A percentile compares a stretch with the other conserved stretches of the same genome.
These are phyloP conservation scores for Dynastes maya DNA, from an alignment of 2,888 invertebrate genomes.

Conservation along the genomic window DNA sequence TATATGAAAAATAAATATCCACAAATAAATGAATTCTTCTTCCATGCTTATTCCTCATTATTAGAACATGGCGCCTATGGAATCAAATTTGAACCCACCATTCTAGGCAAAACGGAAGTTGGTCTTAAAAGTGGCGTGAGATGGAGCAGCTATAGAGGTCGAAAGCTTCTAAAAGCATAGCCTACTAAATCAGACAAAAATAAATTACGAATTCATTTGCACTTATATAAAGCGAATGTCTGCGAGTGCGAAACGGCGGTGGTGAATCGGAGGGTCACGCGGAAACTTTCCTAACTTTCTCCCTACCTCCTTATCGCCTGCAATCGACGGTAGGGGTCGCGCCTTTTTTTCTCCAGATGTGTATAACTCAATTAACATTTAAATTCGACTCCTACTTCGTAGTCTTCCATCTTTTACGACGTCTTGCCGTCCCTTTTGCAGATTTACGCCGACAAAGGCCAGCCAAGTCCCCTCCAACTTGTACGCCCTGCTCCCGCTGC, in stretches of 20 bases:
- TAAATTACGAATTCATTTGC: constrained; percentile 22
- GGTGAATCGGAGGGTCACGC: background rate
- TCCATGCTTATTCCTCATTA: too few species aligned
- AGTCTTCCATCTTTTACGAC: too few species aligned
- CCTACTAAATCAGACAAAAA: constrained; percentile 20
- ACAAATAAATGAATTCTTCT: too few species aligned
- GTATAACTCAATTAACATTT: constrained; percentile 29
- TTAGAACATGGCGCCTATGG: too few species aligned
- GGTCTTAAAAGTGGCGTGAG: too few species aligned
- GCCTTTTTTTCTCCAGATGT: background rate
- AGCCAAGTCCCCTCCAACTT: too few species aligned
- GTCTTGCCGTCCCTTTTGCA: too few species aligned
- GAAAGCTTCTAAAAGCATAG: constrained; percentile 1
- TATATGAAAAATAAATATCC: too few species aligned
- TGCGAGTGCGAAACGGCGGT: background rate
- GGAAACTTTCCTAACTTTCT: background rate
- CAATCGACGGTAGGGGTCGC: background rate
- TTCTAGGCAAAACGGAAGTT: too few species aligned
- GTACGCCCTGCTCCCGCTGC: background rate
- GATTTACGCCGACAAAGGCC: too few species aligned
- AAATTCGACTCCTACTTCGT: constrained; percentile 5
- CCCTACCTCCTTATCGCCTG: background rate
- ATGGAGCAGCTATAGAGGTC: too few species aligned
- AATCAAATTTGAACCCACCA: too few species aligned
- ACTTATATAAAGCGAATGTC: background rate